phyloP scores from a whole-genome alignment of 2,113 vertebrate genomes.

The Terrapene triunguis region DNA sequence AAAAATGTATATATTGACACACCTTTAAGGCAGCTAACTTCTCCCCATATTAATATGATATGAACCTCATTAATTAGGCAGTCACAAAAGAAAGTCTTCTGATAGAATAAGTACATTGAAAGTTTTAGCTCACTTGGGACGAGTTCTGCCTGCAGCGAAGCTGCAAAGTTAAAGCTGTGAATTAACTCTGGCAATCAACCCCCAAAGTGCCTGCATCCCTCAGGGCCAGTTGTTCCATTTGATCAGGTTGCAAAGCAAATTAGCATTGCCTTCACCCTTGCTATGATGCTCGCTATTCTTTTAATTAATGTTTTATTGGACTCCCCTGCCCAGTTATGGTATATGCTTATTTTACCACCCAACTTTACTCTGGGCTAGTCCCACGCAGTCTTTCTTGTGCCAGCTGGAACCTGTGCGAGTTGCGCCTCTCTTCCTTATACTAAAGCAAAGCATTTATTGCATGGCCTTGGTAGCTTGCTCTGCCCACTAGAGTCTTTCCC shows the following conservation, averaged over 20 bases:
- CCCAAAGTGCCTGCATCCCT: constrained; percentile 74
- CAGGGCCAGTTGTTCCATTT: constrained; percentile 71
- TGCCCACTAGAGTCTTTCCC: background rate
- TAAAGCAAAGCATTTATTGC: background rate
- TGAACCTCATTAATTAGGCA: constrained; percentile 80
- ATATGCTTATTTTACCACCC: constrained; percentile 50
- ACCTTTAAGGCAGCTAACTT: constrained; percentile 81
- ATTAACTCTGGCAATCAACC: constrained; percentile 74
- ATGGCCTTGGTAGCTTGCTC: background rate
- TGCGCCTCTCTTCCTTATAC: background rate
- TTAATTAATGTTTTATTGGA: constrained; percentile 77
- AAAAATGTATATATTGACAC: constrained; percentile 81
- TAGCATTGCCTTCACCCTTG: constrained; percentile 72
- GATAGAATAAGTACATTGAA: constrained; percentile 76
- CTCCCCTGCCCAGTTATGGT: constrained; percentile 43
- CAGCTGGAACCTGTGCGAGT: background rate
- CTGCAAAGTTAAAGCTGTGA: constrained; percentile 79
- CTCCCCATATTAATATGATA: constrained; percentile 81
- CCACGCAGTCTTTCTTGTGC: constrained; percentile 34
- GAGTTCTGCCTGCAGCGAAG: constrained; percentile 75
- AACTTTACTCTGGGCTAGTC: constrained; percentile 41
- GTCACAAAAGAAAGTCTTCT: constrained; percentile 67
- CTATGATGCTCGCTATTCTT: constrained; percentile 67
- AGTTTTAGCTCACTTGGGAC: constrained; percentile 76
- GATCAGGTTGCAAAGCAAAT: constrained; percentile 75